Percentiles rank a stretch among this genome's conserved stretches.
phyloP scores from a whole-genome alignment of 1,140 invertebrate genomes.

The Theocolax elegans region DNA sequence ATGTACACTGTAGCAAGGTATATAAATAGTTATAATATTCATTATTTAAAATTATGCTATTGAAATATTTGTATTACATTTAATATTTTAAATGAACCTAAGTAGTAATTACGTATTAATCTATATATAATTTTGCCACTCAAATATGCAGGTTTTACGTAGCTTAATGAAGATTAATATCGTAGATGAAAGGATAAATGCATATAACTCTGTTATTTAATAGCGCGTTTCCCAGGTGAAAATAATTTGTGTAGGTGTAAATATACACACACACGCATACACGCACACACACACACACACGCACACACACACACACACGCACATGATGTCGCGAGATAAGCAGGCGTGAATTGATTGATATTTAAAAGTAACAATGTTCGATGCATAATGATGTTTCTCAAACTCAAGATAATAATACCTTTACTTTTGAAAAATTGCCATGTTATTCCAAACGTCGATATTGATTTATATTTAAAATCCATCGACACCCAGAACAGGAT shows the following conservation, averaged over 20 bases:
- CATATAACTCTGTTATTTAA: slow-evolving; percentile 8
- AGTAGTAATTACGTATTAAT: too few relatives aligned
- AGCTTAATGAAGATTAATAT: slow-evolving; percentile 35
- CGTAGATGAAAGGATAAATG: slow-evolving; percentile 22
- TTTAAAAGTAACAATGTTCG: slow-evolving; percentile 35
- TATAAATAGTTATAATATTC: too few relatives aligned
- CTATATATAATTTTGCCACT: slow-evolving; percentile 34
- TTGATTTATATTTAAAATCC: slow-evolving; percentile 27
- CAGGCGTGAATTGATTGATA: slow-evolving; percentile 17
- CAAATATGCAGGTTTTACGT: slow-evolving; percentile 3
- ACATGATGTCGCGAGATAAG: slow-evolving; percentile 29
- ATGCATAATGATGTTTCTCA: slow-evolving; percentile 17
- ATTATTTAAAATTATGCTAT: too few relatives aligned
- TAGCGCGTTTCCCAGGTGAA: slow-evolving; percentile 7
- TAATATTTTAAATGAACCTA: too few relatives aligned
- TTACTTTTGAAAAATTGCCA: slow-evolving; percentile 17
- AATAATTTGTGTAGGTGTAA: slow-evolving; percentile 28
- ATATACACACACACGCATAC: too few relatives aligned
- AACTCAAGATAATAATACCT: slow-evolving; percentile 12
- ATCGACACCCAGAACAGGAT: background rate
- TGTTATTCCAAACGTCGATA: slow-evolving; percentile 19
- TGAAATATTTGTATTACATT: too few relatives aligned
- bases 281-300: too few relatives aligned
- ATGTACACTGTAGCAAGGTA: too few relatives aligned
- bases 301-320: too few relatives aligned